Evolutionary conservation across 1,140 invertebrate species (phyloP), one percentile per base, ranked within the genome.

Genomic region (Temnothorax longispinosus): DNA sequence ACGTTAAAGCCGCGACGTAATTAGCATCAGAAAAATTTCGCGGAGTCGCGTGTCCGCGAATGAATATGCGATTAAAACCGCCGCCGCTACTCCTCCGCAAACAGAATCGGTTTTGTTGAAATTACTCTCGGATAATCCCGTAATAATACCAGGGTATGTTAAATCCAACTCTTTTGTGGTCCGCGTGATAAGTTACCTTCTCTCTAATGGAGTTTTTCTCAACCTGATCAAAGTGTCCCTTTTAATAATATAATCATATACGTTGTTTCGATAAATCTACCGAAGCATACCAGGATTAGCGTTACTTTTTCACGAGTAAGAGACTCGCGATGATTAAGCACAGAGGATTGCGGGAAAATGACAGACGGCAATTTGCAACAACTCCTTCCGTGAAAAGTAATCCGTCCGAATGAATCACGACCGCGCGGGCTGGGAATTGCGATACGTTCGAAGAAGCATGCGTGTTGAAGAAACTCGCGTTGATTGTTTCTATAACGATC

Each of bases 361-460:
- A 38, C 62, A 32, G n/a, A 64, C 71, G 54, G 58, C 47, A 41
- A 47, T 56, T 69, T 32, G 65, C 41, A 21, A 13, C 65, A n/a
- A 50, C 4, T 74, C n/a, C 71, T 77, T 85, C 82, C 38, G 41
- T 78, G 77, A 86, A 87, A 86, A 87, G 78, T 54, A 50, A 50
- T 60, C 38, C 41, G 27, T 56, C 44, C 71, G 47, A 75, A 6
- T 32, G 58, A 85, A 85, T 85, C 72, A 41, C 67, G 47, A 65
- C 21, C 32, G 27, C 27, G 27, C 27, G 7, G 11, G 15, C n/a
- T 35, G 50, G 27, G 44, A 77, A 85, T 77, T 64, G 52, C 72
- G 41, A 65, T 77, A 77, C 41, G 56, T 85, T 85, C 82, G 74
- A 44, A 35, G 74, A 85, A 85, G 38, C 80, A 50, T 41, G 77